Conservation (phyloP, 1,140 invertebrate species). For the Drepana arcuata region DNA sequence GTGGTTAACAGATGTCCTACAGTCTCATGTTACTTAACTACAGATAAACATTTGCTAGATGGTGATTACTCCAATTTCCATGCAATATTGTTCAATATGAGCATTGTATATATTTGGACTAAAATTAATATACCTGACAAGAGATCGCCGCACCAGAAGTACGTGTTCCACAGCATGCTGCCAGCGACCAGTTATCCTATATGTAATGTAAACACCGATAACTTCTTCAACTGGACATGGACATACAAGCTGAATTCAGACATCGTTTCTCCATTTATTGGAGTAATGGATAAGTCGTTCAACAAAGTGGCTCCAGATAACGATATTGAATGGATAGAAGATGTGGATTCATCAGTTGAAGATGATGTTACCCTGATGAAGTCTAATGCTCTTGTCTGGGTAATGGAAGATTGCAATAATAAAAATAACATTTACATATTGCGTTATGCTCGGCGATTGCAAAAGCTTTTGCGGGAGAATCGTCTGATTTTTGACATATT, state of each 20-base stretch:
- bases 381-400: constrained; percentile 72
- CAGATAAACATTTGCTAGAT: constrained; percentile 26
- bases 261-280: constrained; percentile 71
- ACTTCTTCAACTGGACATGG: constrained; percentile 77
- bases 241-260: constrained; percentile 71
- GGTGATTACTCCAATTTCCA: constrained; percentile 38
- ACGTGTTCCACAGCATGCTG: constrained; percentile 62
- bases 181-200: constrained; percentile 45
- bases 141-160: constrained; percentile 53
- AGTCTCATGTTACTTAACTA: constrained; percentile 50
- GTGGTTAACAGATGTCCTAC: too few species aligned
- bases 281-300: constrained; percentile 42
- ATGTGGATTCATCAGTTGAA: too few species aligned
- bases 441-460: constrained; percentile 73
- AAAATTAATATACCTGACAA: constrained; percentile 29
- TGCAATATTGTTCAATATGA: constrained; percentile 42
- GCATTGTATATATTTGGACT: constrained; percentile 19
- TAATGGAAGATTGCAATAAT: constrained; percentile 79
- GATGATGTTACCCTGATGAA: too few species aligned
- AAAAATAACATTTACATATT: too few species aligned
- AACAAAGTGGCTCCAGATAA: constrained; percentile 39
- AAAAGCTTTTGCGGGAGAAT: constrained; percentile 64
- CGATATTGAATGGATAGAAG: constrained; percentile 26
- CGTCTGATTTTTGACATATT: constrained; percentile 75
- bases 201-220: constrained; percentile 32